A percentile compares a stretch with the other conserved stretches of the same genome.
Conservation (phyloP, 92 coral and sea anemone species). For the Ricordea florida region DNA sequence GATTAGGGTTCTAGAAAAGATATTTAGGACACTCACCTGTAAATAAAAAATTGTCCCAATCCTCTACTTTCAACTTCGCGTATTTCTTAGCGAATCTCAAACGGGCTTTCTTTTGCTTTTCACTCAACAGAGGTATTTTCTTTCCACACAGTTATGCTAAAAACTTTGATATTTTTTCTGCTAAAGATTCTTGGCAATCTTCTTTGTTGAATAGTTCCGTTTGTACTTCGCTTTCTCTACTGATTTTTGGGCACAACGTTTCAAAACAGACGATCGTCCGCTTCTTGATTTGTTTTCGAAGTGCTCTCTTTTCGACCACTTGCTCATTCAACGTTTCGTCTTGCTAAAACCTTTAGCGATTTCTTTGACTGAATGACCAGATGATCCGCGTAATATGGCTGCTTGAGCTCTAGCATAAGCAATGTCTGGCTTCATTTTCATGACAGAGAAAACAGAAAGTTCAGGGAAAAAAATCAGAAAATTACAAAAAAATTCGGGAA, state of each 20-base stretch:
- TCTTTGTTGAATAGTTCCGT: conserved; percentile 6
- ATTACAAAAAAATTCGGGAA: too few species aligned
- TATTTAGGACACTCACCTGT: background rate
- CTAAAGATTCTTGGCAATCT: conserved; percentile 18
- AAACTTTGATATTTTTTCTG: background rate
- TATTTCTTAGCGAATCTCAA: background rate
- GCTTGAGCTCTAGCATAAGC: conserved; percentile 15
- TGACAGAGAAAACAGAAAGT: background rate
- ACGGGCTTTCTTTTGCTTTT: background rate
- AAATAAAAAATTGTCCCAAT: background rate
- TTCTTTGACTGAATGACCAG: background rate
- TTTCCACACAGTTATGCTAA: background rate
- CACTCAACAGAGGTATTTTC: background rate
- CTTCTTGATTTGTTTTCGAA: background rate
- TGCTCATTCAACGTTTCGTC: background rate
- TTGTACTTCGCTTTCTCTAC: conserved; percentile 6
- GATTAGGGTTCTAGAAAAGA: background rate
- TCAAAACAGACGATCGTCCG: background rate
- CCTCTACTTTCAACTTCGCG: background rate
- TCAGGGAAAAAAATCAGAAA: background rate
- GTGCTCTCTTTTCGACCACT: background rate
- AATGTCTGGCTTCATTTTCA: background rate
- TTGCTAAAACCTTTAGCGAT: too few species aligned
- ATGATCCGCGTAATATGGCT: background rate
- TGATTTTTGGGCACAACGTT: conserved; percentile 9